phyloP scores from a whole-genome alignment of 2,113 vertebrate species.

The Cygnus atratus region DNA sequence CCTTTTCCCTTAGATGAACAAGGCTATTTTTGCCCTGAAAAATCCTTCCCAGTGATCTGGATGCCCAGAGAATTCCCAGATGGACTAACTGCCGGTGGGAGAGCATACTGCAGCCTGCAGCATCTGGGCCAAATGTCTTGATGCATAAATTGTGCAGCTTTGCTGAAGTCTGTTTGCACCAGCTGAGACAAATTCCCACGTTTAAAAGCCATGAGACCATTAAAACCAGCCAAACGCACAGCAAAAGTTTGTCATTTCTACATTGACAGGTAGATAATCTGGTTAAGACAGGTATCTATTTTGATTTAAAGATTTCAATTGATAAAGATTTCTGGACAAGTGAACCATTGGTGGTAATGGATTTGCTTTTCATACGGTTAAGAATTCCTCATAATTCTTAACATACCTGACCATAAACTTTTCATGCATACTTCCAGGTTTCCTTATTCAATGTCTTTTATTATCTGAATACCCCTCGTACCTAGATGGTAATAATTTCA shows the following conservation, averaged over 20 bases:
- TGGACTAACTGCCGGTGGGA: background rate
- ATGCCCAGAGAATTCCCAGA: background rate
- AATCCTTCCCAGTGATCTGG: background rate
- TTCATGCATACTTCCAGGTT: background rate
- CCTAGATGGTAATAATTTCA: background rate
- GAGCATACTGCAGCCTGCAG: background rate
- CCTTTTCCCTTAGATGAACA: background rate
- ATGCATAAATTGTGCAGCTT: background rate
- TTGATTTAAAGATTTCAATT: background rate
- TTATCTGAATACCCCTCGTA: background rate
- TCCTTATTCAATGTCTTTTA: background rate
- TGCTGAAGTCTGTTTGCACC: background rate
- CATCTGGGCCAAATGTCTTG: background rate
- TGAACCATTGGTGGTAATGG: too few species aligned
- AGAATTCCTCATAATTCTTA: background rate
- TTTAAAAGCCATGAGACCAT: background rate
- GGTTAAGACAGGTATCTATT: background rate
- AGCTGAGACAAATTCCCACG: background rate
- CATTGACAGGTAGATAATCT: background rate
- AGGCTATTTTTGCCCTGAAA: background rate
- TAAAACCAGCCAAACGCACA: background rate
- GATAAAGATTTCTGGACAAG: background rate
- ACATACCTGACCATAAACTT: background rate
- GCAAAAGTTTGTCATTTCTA: background rate
- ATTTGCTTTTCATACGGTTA: background rate